phyloP scores from a whole-genome alignment of 2,888 invertebrate species.

The Pachliopta kotzebuea region DNA sequence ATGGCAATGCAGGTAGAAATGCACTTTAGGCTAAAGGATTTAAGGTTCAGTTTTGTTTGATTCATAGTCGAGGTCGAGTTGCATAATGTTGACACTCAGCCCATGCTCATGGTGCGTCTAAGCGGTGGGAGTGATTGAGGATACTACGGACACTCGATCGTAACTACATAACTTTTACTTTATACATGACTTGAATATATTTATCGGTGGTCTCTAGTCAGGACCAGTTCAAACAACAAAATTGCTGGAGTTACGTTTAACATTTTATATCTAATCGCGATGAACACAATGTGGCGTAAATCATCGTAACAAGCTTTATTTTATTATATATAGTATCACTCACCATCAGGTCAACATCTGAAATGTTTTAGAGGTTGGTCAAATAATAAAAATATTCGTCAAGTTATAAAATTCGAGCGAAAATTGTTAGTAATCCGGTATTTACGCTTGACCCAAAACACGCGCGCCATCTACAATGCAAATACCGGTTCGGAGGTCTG shows the following conservation, averaged over 20 bases:
- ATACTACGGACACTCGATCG: slow-evolving; percentile 26
- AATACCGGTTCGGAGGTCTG: slow-evolving; percentile 27
- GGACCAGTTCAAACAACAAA: too few relatives aligned
- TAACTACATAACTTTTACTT: slow-evolving; percentile 15
- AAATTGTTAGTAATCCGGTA: slow-evolving; percentile 18
- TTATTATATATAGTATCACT: too few relatives aligned
- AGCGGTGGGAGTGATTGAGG: slow-evolving; percentile 27
- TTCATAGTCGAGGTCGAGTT: slow-evolving; percentile 26
- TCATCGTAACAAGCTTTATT: too few relatives aligned
- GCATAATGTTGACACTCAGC: slow-evolving; percentile 30
- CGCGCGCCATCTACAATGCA: slow-evolving; percentile 29
- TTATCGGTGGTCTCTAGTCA: too few relatives aligned
- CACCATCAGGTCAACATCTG: too few relatives aligned
- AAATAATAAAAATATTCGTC: too few relatives aligned
- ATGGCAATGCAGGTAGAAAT: not conserved
- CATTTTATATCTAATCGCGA: too few relatives aligned
- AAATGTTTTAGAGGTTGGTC: too few relatives aligned
- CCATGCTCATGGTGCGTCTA: slow-evolving; percentile 28
- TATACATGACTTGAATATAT: slow-evolving; percentile 11
- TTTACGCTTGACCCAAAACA: slow-evolving; percentile 30
- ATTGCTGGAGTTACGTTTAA: too few relatives aligned
- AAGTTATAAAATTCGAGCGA: slow-evolving; percentile 3
- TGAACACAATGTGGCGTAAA: too few relatives aligned
- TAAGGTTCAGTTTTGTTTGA: slow-evolving; percentile 14
- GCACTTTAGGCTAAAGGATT: not conserved